Conservation (phyloP, 2,797 vertebrate species). For the Pangasius mekongensis region DNA sequence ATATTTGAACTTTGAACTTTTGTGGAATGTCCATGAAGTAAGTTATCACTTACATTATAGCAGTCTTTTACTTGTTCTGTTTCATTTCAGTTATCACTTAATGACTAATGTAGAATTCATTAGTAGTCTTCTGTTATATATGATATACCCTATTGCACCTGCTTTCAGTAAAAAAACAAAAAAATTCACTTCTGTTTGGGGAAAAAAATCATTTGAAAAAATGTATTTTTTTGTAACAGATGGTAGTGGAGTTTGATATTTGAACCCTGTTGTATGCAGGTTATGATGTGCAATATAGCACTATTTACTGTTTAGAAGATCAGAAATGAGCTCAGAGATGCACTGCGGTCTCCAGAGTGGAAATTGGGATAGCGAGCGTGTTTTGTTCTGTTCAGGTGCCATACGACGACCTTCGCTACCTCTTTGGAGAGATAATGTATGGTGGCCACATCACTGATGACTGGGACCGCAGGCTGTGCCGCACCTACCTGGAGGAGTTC, state of each 20-base stretch:
- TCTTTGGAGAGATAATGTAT: conserved; percentile 97
- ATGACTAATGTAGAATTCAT: not conserved
- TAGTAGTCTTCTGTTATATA: not conserved
- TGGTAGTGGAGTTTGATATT: not conserved
- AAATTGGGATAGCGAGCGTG: not conserved
- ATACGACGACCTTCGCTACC: conserved; percentile 90
- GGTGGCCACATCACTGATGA: conserved; percentile 96
- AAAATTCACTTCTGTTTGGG: not conserved
- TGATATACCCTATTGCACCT: not conserved
- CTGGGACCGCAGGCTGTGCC: conserved; percentile 93
- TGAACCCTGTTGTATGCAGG: not conserved
- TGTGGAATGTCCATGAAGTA: not conserved
- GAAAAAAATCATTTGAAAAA: not conserved
- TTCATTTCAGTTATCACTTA: not conserved
- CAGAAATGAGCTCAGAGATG: conserved; percentile 13
- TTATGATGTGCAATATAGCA: not conserved
- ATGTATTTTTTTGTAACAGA: not conserved
- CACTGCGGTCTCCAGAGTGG: not conserved
- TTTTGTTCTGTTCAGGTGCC: conserved; percentile 80
- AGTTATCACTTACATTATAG: not conserved
- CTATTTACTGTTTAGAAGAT: not conserved
- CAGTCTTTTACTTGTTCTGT: not conserved
- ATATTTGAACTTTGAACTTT: not conserved
- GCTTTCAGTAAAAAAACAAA: not conserved
- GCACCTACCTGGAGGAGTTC: conserved; percentile 89